phyloP scores from a whole-genome alignment of 1,140 invertebrate genomes.

The Penaeus indicus region DNA sequence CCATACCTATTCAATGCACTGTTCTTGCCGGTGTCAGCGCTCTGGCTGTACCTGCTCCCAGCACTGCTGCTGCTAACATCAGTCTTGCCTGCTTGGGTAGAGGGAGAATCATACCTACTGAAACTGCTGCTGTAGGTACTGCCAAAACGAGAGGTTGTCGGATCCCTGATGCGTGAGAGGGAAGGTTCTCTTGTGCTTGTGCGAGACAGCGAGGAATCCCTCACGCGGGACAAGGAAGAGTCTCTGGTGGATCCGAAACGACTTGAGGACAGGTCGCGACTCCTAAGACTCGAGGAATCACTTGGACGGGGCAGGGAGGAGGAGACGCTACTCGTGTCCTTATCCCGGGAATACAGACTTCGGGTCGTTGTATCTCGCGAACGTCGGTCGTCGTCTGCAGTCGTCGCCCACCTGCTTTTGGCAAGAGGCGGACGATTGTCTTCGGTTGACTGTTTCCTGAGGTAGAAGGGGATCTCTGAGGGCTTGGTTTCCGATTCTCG shows the following conservation, averaged over 20 bases:
- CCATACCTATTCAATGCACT: not conserved
- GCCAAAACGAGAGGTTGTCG: not conserved
- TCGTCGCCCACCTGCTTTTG: not conserved
- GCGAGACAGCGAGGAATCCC: slow-evolving; percentile 33
- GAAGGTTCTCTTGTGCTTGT: slow-evolving; percentile 18
- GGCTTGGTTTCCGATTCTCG: slow-evolving; percentile 29
- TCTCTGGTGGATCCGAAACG: not conserved
- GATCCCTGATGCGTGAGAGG: slow-evolving; percentile 21
- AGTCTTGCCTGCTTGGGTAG: not conserved
- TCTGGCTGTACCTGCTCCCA: not conserved
- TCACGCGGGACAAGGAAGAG: not conserved
- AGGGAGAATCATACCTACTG: slow-evolving; percentile 8
- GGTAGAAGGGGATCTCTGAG: slow-evolving; percentile 42
- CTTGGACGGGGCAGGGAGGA: slow-evolving; percentile 22
- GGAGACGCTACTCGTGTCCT: not conserved
- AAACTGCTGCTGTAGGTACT: not conserved
- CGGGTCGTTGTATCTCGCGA: not conserved
- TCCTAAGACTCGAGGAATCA: not conserved
- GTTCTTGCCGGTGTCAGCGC: not conserved
- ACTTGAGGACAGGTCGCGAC: too few relatives aligned
- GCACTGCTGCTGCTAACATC: slow-evolving; percentile 15
- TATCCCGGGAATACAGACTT: not conserved
- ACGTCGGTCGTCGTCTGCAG: not conserved
- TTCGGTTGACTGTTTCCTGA: not conserved
- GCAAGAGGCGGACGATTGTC: slow-evolving; percentile 15